A percentile compares a stretch with the other conserved stretches of the same genome.
phyloP scores from a whole-genome alignment of 2,113 vertebrate species.

The Emydocephalus ijimae region DNA sequence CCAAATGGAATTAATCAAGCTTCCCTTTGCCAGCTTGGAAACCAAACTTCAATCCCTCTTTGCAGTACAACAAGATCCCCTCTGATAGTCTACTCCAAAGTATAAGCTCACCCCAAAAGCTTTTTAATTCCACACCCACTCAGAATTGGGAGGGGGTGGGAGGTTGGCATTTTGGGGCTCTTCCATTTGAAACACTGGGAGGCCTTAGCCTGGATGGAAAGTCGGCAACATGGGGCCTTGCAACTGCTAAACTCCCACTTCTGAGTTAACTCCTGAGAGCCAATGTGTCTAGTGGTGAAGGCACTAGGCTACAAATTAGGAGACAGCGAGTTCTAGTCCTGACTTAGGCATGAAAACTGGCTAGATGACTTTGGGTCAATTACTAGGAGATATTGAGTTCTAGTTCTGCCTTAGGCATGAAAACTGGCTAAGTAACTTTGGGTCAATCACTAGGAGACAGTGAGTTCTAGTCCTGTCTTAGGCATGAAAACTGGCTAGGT shows the following conservation, averaged over 20 bases:
- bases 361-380: not conserved
- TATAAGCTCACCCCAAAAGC: not conserved
- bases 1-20: conserved; percentile 33
- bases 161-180: not conserved
- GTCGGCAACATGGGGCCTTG: not conserved
- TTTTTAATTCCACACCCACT: conserved; percentile 20
- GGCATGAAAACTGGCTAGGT: too few relatives aligned
- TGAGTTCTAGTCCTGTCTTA: too few relatives aligned
- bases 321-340: not conserved
- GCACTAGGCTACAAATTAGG: not conserved
- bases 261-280: not conserved
- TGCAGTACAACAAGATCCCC: not conserved
- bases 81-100: not conserved
- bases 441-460: too few relatives aligned
- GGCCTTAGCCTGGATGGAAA: not conserved
- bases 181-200: not conserved
- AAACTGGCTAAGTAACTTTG: too few relatives aligned
- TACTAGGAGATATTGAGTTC: not conserved
- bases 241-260: not conserved
- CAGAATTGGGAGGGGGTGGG: not conserved
- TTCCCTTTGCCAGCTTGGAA: conserved; percentile 18
- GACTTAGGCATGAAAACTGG: not conserved
- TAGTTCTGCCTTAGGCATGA: too few relatives aligned
- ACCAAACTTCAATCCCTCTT: not conserved
- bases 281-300: not conserved